Base-by-base conservation (phyloP, 2,797 vertebrate genomes). In the Microhierax caerulescens region DNA sequence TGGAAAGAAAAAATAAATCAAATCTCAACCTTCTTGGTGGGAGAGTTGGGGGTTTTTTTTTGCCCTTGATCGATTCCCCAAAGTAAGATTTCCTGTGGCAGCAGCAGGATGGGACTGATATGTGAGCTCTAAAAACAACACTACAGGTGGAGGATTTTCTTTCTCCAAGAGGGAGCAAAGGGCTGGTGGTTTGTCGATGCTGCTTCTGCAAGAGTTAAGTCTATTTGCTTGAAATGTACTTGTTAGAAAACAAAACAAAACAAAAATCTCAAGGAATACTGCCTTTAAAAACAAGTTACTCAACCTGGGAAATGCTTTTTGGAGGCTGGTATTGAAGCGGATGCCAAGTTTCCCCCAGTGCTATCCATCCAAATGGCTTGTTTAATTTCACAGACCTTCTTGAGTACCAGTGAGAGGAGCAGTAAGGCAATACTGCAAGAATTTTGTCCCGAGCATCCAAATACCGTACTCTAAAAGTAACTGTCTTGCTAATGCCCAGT, bases 211-310 rank as follows among this genome's bases (percentile, higher is more conserved):
- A 27, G 63, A 50, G 63, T 88, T 76, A 54, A 48, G 60, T 56
- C 67, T 17, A 0, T 87, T 89, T 50, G 88, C 93, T 68, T 92
- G 70, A 85, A 93, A 85, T 80, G 86, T 60, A 64, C 84, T 97
- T 85, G 78, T 34, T 92, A 36, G 63, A 76, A 90, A 96, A 69
- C 78, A 74, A 59, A 53, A 28, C 32, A 20, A 16, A 37, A 61
- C 11, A 28, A 23, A 36, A 34, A 19, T 36, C 56, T 90, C 30
- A 36, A 86, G 77, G 87, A 93, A 93, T 45, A 8, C 64, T 77
- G 91, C 92, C 67, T 94, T 85, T 64, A 61, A 85, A 96, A 96
- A 92, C 90, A 93, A 87, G 63, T 78, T 79, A 15, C 37, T 89
- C 61, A 48, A 90, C 85, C 93, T 93, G 70, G 88, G 84, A 87